Conservation (phyloP, 2,797 vertebrate genomes). For the Emys orbicularis region DNA sequence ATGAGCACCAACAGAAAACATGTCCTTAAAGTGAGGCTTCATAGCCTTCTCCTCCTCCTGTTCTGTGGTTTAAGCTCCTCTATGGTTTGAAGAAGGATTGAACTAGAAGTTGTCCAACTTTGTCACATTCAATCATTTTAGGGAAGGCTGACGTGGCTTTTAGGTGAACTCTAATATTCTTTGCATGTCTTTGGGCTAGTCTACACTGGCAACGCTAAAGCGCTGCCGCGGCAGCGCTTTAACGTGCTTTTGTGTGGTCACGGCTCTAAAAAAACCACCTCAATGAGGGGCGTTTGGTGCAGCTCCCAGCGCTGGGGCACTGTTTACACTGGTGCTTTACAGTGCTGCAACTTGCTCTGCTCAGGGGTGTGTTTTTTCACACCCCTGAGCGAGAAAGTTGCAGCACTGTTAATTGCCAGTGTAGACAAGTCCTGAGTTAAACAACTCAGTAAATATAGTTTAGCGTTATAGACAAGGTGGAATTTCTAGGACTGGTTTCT, state of each 20-base stretch:
- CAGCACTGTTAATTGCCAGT: too few relatives aligned
- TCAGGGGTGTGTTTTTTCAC: too few relatives aligned
- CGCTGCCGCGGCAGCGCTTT: too few relatives aligned
- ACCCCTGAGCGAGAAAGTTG: too few relatives aligned
- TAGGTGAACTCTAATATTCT: conserved; percentile 68
- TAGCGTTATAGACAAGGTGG: background rate
- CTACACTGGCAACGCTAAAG: too few relatives aligned
- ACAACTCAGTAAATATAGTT: conserved; percentile 22
- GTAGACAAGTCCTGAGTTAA: background rate
- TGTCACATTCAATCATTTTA: conserved; percentile 70
- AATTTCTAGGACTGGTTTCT: conserved; percentile 6
- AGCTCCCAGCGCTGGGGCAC: too few relatives aligned
- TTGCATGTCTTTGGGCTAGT: conserved; percentile 8
- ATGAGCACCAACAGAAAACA: conserved; percentile 25
- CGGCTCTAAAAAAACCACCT: too few relatives aligned
- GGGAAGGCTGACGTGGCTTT: conserved; percentile 69
- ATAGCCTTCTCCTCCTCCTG: conserved; percentile 57
- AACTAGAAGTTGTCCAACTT: conserved; percentile 71
- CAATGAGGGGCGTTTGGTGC: too few relatives aligned
- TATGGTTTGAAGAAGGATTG: conserved; percentile 69
- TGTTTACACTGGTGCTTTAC: too few relatives aligned
- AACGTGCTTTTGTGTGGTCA: too few relatives aligned
- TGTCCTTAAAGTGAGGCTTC: background rate
- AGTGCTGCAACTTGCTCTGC: too few relatives aligned
- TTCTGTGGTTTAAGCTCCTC: conserved; percentile 67